phyloP scores from a whole-genome alignment of 2,113 vertebrate species.

The Seriola rivoliana region DNA sequence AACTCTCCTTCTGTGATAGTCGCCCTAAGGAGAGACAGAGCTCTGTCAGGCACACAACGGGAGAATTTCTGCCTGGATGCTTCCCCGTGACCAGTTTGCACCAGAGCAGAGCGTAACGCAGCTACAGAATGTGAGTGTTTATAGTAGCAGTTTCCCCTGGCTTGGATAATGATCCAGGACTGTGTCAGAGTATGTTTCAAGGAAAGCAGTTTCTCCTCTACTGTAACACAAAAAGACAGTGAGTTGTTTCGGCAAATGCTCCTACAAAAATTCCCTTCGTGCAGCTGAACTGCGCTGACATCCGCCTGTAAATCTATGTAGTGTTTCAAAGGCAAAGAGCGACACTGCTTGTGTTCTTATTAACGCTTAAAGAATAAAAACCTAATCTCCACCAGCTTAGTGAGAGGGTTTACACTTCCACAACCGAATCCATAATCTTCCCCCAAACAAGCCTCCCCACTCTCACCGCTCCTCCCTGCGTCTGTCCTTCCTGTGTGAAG shows the following conservation, averaged over 20 bases:
- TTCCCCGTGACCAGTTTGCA: constrained; percentile 68
- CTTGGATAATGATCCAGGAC: constrained; percentile 50
- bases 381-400: constrained; percentile 58
- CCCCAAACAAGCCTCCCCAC: constrained; percentile 27
- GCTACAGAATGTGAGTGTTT: constrained; percentile 58
- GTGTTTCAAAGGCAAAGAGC: constrained; percentile 33
- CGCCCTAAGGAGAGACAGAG: constrained; percentile 42
- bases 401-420: constrained; percentile 58
- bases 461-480: constrained; percentile 6
- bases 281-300: constrained; percentile 32
- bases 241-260: not conserved
- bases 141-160: constrained; percentile 47
- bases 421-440: constrained; percentile 54
- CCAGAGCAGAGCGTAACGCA: constrained; percentile 39
- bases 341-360: constrained; percentile 35
- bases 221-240: constrained; percentile 26
- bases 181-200: constrained; percentile 33
- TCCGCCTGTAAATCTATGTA: constrained; percentile 24
- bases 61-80: constrained; percentile 54
- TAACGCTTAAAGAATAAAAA: constrained; percentile 61
- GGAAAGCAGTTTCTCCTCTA: constrained; percentile 32
- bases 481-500: constrained; percentile 22
- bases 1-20: constrained; percentile 19
- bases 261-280: not conserved
- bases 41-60: constrained; percentile 47